These are phyloP conservation scores for Ormyrus labotus DNA, from an alignment of 2,888 invertebrate genomes.

Conservation along the genomic window DNA sequence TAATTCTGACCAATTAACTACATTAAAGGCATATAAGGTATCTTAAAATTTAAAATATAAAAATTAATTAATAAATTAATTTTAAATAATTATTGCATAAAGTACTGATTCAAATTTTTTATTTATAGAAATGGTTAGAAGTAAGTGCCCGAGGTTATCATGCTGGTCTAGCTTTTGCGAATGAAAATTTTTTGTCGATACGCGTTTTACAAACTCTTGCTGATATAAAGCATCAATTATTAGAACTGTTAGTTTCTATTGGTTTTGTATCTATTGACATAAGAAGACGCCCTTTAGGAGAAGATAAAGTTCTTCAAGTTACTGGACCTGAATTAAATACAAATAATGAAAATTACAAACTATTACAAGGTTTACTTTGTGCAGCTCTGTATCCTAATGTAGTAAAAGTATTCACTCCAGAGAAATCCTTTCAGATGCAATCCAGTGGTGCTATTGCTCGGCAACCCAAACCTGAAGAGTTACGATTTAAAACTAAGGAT, in stretches of 20 bases:
- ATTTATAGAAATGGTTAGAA: slow-evolving; percentile 86
- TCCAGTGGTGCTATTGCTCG: slow-evolving; percentile 86
- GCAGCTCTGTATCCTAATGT: slow-evolving; percentile 96
- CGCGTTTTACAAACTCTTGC: slow-evolving; percentile 89
- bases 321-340: slow-evolving; percentile 84
- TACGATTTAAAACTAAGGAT: slow-evolving; percentile 85
- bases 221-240: slow-evolving; percentile 90
- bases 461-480: slow-evolving; percentile 83
- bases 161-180: slow-evolving; percentile 87
- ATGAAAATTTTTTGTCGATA: slow-evolving; percentile 88
- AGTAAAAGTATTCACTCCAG: slow-evolving; percentile 88
- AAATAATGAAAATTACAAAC: slow-evolving; percentile 85
- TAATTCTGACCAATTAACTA: slow-evolving; percentile 93
- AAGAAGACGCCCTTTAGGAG: slow-evolving; percentile 77
- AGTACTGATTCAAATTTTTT: slow-evolving; percentile 27
- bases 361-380: slow-evolving; percentile 90
- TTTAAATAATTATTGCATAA: slow-evolving; percentile 7
- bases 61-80: neutral
- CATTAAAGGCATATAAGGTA: slow-evolving; percentile 90
- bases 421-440: slow-evolving; percentile 85
- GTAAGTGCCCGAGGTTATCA: slow-evolving; percentile 80
- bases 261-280: slow-evolving; percentile 86
- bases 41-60: neutral
- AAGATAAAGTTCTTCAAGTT: slow-evolving; percentile 82
- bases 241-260: slow-evolving; percentile 85